Evolutionary conservation across 2,888 invertebrate genomes (phyloP).

Genomic region (Danaus chrysippus): DNA sequence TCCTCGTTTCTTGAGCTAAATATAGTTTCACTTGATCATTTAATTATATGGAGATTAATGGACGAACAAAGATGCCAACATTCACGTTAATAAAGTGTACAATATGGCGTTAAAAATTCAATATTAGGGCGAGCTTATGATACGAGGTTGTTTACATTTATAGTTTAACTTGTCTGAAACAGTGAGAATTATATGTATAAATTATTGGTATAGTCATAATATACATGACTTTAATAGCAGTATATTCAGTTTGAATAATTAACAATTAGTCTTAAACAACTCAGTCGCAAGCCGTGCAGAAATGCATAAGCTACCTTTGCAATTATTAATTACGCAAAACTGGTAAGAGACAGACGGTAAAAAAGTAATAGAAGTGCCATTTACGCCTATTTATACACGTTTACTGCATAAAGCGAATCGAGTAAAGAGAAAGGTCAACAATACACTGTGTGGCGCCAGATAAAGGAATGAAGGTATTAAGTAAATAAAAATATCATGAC

Average conservation of each 20-base stretch:
- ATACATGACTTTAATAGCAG: too few species aligned
- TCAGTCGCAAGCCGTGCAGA: conserved; percentile 3
- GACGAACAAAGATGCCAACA: conserved; percentile 65
- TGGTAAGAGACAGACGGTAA: conserved; percentile 21
- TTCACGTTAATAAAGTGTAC: conserved; percentile 66
- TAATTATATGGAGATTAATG: conserved; percentile 78
- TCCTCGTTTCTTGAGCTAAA: conserved; percentile 74
- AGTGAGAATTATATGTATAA: not conserved
- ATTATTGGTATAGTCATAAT: too few species aligned
- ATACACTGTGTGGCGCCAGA: conserved; percentile 29
- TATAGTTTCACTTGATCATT: conserved; percentile 78
- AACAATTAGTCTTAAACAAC: not conserved
- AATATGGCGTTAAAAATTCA: conserved; percentile 54
- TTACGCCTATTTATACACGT: conserved; percentile 21
- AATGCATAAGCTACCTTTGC: conserved; percentile 15
- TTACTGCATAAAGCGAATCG: conserved; percentile 18
- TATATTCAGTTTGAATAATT: conserved; percentile 1
- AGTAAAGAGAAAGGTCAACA: conserved; percentile 30
- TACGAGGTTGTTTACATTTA: conserved; percentile 35
- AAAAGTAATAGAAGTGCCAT: conserved; percentile 19
- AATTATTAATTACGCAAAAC: conserved; percentile 31
- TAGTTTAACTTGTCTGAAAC: conserved; percentile 9
- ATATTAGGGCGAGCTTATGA: conserved; percentile 40
- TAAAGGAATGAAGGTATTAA: conserved; percentile 26
- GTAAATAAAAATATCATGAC: conserved; percentile 27